Conservation (phyloP, 2,888 invertebrate genomes). For the Mythimna impura region DNA sequence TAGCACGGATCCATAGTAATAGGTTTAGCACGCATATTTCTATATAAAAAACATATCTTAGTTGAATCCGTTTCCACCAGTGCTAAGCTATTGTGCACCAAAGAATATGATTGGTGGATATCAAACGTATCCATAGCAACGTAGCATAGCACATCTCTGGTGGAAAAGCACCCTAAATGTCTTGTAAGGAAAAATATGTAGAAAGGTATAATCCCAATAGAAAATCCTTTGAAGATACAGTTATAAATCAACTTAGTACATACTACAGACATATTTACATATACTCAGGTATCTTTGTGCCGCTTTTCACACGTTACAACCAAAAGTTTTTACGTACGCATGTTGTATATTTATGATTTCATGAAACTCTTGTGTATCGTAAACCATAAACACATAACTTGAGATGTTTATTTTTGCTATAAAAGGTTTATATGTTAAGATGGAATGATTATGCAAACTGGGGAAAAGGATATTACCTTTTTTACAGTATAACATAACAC, state of each 20-base stretch:
- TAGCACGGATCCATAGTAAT: no score
- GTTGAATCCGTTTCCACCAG: no score
- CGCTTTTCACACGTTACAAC: neutral
- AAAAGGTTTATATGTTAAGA: neutral
- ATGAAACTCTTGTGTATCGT: constrained; percentile 24
- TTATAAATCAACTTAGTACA: constrained; percentile 45
- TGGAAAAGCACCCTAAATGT: no score
- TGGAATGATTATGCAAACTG: neutral
- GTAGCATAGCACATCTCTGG: no score
- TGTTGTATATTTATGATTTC: constrained; percentile 42
- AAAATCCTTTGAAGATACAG: neutral
- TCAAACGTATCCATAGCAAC: no score
- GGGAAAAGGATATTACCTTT: neutral
- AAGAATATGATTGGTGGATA: no score
- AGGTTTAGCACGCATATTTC: no score
- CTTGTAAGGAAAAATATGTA: neutral
- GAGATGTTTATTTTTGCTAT: constrained; percentile 13
- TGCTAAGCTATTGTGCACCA: no score
- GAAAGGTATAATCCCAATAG: neutral
- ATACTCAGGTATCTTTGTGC: constrained; percentile 4
- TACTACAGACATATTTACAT: constrained; percentile 30
- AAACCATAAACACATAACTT: neutral
- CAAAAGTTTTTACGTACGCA: constrained; percentile 17
- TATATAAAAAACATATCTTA: no score
- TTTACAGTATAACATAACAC: no score